phyloP scores from a whole-genome alignment of 2,797 vertebrate genomes.

The Melanotaenia pygmaea region DNA sequence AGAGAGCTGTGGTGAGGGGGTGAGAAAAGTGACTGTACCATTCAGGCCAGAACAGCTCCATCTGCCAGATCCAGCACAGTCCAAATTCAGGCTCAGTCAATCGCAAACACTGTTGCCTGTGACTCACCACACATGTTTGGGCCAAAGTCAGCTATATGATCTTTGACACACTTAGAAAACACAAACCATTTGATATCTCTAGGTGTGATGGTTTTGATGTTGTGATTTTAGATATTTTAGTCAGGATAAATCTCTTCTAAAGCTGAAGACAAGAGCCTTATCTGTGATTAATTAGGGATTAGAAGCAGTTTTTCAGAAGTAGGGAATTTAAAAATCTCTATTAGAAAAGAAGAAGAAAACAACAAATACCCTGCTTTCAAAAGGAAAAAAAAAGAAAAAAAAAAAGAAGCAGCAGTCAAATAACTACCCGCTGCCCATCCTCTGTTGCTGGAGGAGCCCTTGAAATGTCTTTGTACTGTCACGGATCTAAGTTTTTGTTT shows the following conservation, averaged over 20 bases:
- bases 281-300: slow-evolving; percentile 59
- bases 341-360: slow-evolving; percentile 19
- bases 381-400: slow-evolving; percentile 17
- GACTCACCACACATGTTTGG: slow-evolving; percentile 26
- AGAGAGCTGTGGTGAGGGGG: slow-evolving; percentile 24
- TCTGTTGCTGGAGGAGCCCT: slow-evolving; percentile 7
- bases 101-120: slow-evolving; percentile 23
- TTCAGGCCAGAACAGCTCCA: slow-evolving; percentile 39
- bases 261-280: slow-evolving; percentile 65
- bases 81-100: slow-evolving; percentile 49
- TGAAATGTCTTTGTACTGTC: slow-evolving; percentile 27
- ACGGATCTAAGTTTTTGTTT: slow-evolving; percentile 39
- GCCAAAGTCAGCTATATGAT: neutral
- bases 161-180: slow-evolving; percentile 1
- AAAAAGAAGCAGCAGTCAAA: neutral
- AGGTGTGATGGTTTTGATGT: slow-evolving; percentile 31
- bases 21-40: slow-evolving; percentile 46
- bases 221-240: neutral
- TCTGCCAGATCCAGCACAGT: slow-evolving; percentile 38
- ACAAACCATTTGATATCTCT: slow-evolving; percentile 7
- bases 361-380: slow-evolving; percentile 17
- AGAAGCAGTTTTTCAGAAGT: slow-evolving; percentile 24
- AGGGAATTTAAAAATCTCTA: slow-evolving; percentile 7
- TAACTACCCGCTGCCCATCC: slow-evolving; percentile 22
- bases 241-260: slow-evolving; percentile 60